phyloP scores from a whole-genome alignment of 2,113 vertebrate species.

The Cranoglanis bouderius region DNA sequence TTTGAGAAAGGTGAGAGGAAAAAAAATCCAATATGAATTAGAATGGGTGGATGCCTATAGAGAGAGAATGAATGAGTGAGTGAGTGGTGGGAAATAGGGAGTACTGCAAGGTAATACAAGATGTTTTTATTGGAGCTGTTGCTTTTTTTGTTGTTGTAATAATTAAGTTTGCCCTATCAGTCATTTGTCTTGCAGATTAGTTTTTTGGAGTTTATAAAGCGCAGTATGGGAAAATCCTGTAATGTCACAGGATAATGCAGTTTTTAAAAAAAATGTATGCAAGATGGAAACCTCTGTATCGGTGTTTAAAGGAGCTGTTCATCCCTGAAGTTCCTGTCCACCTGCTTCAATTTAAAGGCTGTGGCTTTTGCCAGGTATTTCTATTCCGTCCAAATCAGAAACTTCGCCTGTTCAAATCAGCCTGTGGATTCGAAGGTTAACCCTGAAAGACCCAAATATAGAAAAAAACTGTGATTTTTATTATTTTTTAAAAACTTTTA shows the following conservation, averaged over 20 bases:
- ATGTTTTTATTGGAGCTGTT: slow-evolving; percentile 50
- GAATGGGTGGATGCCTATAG: slow-evolving; percentile 61
- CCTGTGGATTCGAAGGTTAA: background rate
- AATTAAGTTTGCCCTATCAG: slow-evolving; percentile 55
- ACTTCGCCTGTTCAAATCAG: background rate
- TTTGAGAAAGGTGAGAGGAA: slow-evolving; percentile 69
- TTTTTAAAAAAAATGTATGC: slow-evolving; percentile 7
- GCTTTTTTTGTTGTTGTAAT: slow-evolving; percentile 43
- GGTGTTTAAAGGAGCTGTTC: background rate
- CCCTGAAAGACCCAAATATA: too few relatives aligned
- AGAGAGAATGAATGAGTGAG: slow-evolving; percentile 35
- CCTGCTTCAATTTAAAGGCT: background rate
- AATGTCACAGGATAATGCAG: slow-evolving; percentile 4
- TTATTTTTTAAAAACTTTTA: too few relatives aligned
- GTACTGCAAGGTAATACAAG: slow-evolving; percentile 9
- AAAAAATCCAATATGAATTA: slow-evolving; percentile 71
- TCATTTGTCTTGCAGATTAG: slow-evolving; percentile 50
- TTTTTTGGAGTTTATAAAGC: slow-evolving; percentile 57
- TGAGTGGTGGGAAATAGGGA: background rate
- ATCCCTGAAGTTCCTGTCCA: background rate
- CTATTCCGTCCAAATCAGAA: too few relatives aligned
- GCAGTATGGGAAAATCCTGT: slow-evolving; percentile 52
- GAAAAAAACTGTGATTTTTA: too few relatives aligned
- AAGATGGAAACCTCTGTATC: background rate
- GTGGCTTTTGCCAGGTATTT: background rate